Conservation (phyloP, 2,797 vertebrate species). For the Harpagifer antarcticus region DNA sequence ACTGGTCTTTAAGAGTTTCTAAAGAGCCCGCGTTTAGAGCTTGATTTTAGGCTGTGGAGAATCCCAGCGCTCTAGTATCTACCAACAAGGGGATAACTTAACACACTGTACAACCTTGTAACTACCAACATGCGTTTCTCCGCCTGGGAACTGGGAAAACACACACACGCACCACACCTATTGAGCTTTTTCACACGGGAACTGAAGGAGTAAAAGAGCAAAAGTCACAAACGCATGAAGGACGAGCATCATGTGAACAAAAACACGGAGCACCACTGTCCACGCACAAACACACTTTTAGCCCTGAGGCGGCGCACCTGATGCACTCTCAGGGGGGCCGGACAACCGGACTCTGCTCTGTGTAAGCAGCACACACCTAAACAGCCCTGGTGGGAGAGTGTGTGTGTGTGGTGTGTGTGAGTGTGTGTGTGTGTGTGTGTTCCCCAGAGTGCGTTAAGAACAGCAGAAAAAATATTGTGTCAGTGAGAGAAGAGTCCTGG, state of each 20-base stretch:
- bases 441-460: slow-evolving; percentile 70
- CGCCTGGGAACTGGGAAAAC: slow-evolving; percentile 31
- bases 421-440: slow-evolving; percentile 43
- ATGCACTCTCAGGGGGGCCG: slow-evolving; percentile 53
- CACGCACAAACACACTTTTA: slow-evolving; percentile 17
- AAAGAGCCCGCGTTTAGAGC: slow-evolving; percentile 16
- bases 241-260: slow-evolving; percentile 18
- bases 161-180: slow-evolving; percentile 5
- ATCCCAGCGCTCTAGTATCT: slow-evolving; percentile 19
- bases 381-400: slow-evolving; percentile 65
- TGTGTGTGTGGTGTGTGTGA: slow-evolving; percentile 51
- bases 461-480: slow-evolving; percentile 84
- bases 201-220: slow-evolving; percentile 39
- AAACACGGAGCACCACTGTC: slow-evolving; percentile 27
- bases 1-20: neutral
- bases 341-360: slow-evolving; percentile 61
- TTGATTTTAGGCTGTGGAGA: slow-evolving; percentile 36
- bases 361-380: slow-evolving; percentile 66
- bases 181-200: slow-evolving; percentile 49
- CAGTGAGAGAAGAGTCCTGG: slow-evolving; percentile 65
- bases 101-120: slow-evolving; percentile 35
- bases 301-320: slow-evolving; percentile 40
- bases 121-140: slow-evolving; percentile 45
- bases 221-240: slow-evolving; percentile 30
- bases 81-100: slow-evolving; percentile 42